These are phyloP conservation scores for Ladona fulva DNA, from an alignment of 1,140 invertebrate species.

Conservation along the genomic window DNA sequence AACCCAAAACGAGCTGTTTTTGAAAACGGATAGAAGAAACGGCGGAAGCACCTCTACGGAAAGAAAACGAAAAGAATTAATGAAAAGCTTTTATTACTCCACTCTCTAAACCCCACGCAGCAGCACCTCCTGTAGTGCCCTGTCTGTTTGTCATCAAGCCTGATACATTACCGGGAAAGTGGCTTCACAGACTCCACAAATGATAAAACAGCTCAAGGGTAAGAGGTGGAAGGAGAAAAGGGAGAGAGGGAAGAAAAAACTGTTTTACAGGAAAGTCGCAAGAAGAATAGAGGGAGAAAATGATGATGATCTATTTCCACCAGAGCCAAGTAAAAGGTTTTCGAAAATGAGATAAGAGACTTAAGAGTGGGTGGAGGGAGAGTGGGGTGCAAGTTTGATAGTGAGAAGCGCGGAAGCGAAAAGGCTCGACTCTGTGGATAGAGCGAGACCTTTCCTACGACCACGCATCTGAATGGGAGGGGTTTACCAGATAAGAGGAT, in stretches of 20 bases:
- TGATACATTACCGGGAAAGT: slow-evolving; percentile 9
- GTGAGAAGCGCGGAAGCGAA: neutral
- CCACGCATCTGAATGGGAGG: too few relatives aligned
- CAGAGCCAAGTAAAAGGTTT: neutral
- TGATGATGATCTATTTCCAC: neutral
- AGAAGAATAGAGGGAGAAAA: neutral
- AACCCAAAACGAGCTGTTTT: too few relatives aligned
- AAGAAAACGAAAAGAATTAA: too few relatives aligned
- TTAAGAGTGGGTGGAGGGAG: neutral
- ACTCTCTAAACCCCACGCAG: too few relatives aligned
- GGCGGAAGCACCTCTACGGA: too few relatives aligned
- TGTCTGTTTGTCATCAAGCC: neutral
- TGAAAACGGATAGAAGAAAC: too few relatives aligned
- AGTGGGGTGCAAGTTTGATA: neutral
- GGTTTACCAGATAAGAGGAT: too few relatives aligned
- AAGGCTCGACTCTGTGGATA: neutral
- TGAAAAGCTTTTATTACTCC: too few relatives aligned
- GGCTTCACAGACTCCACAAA: neutral
- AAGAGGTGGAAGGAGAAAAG: neutral
- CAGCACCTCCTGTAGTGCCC: too few relatives aligned
- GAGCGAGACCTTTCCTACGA: too few relatives aligned
- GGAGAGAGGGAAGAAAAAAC: neutral
- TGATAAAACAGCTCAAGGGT: neutral
- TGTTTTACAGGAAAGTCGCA: neutral
- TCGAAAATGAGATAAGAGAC: neutral